Evolutionary conservation across 2,113 vertebrate genomes (phyloP).

Genomic region (Laterallus jamaicensis): DNA sequence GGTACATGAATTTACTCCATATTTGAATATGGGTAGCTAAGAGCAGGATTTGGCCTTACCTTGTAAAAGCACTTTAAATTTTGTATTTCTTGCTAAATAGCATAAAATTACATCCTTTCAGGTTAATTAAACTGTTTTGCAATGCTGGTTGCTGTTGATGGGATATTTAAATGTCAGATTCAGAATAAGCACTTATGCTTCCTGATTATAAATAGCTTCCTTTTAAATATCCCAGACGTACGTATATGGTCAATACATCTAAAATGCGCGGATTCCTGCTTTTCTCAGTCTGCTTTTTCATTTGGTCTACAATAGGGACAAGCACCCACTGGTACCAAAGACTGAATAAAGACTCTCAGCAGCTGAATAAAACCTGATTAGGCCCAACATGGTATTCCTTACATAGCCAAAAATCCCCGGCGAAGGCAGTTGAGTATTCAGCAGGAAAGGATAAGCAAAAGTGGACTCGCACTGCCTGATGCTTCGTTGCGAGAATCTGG

Average conservation of each 20-base stretch:
- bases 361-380: constrained; percentile 10
- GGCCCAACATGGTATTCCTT: not conserved
- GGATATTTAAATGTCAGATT: constrained; percentile 51
- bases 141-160: constrained; percentile 13
- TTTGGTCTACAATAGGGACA: not conserved
- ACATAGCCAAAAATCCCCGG: not conserved
- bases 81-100: constrained; percentile 55
- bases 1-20: not conserved
- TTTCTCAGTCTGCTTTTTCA: not conserved
- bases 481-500: not conserved
- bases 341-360: not conserved
- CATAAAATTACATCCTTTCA: constrained; percentile 66
- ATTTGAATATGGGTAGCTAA: not conserved
- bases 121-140: constrained; percentile 55
- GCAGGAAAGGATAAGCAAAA: not conserved
- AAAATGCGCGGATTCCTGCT: not conserved
- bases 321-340: not conserved
- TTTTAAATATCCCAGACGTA: not conserved
- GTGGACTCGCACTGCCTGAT: not conserved
- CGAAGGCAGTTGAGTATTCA: not conserved
- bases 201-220: constrained; percentile 30
- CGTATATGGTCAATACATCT: not conserved
- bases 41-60: not conserved
- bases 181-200: not conserved
- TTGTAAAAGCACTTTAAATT: constrained; percentile 40